Evolutionary conservation across 2,113 vertebrate genomes (phyloP), one percentile per base, ranked within the genome.

Genomic region (Sminthopsis crassicaudata): DNA sequence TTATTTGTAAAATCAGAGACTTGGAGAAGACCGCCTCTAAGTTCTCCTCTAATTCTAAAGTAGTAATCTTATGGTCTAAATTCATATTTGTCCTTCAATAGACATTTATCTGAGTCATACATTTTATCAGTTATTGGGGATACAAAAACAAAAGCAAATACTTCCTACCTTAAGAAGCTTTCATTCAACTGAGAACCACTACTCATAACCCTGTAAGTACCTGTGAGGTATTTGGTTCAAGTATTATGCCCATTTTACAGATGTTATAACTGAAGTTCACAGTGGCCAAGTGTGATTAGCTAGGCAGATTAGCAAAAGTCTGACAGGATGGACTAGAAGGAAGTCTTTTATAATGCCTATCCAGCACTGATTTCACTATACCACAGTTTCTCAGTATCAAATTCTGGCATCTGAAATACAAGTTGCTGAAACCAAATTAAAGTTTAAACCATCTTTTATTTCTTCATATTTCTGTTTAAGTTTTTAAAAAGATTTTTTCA

Each of bases 401-500:
- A 91, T 84, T 67, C 27, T 96, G 42, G 46, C 36, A 42, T 42
- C 67, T 84, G n/a, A 89, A 51, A 90, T 88, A 91, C 91, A 53
- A 88, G 46, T 67, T 90, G n/a, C 26, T 89, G 26, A 60, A 84
- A 52, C 0, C 53, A 95, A 94, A 54, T 9, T 89, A 53, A 93
- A 67, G n/a, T 92, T 96, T 54, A 51, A 88, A 24, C 0, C 30
- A 92, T 91, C 46, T 25, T 25, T 92, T n/a, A 91, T 50, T 94
- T 94, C 89, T 67, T 91, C 91, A 4, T 53, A 93, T 46, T 25
- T 14, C 27, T 53, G 12, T 89, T 92, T 52, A 95, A n/a, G 53
- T 89, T 67, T 54, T 91, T 8, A 89, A 96, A 42, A 92, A 91
- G n/a, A 23, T n/a, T 48, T 42, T 60, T 89, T 94, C 90, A 8